Percentiles rank a stretch among this genome's conserved stretches.
phyloP scores from a whole-genome alignment of 1,140 invertebrate genomes.

The Ceratosolen solmsi region DNA sequence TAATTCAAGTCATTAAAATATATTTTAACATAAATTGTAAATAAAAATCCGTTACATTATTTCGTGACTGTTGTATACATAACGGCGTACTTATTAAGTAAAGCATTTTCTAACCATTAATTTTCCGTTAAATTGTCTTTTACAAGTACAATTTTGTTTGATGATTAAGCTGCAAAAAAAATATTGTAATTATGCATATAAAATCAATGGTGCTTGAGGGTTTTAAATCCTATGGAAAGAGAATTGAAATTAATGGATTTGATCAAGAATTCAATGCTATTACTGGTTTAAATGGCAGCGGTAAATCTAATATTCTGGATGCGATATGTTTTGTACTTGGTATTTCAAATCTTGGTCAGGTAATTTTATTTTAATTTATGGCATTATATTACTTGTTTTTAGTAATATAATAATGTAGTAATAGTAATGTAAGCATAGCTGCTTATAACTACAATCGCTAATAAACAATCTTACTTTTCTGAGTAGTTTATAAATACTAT shows the following conservation, averaged over 20 bases:
- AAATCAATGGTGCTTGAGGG: conserved; percentile 96
- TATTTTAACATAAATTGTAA: too few species aligned
- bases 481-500: too few species aligned
- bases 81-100: background rate
- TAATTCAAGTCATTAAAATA: too few species aligned
- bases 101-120: background rate
- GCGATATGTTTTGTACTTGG: conserved; percentile 98
- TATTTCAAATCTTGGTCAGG: conserved; percentile 93
- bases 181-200: conserved; percentile 85
- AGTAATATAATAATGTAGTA: too few species aligned
- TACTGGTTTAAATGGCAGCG: conserved; percentile 97
- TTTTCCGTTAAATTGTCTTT: conserved; percentile 31
- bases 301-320: conserved; percentile 99
- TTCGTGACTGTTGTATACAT: too few species aligned
- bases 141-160: background rate
- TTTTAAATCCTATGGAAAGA: conserved; percentile 97
- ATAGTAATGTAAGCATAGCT: too few species aligned
- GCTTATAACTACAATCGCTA: too few species aligned
- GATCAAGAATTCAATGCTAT: conserved; percentile 98
- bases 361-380: conserved; percentile 69
- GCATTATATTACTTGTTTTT: too few species aligned
- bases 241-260: conserved; percentile 95
- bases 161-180: background rate
- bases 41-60: too few species aligned
- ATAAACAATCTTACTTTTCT: conserved; percentile 55